Conservation (phyloP, 2,888 invertebrate genomes). For the Tineola bisselliella region DNA sequence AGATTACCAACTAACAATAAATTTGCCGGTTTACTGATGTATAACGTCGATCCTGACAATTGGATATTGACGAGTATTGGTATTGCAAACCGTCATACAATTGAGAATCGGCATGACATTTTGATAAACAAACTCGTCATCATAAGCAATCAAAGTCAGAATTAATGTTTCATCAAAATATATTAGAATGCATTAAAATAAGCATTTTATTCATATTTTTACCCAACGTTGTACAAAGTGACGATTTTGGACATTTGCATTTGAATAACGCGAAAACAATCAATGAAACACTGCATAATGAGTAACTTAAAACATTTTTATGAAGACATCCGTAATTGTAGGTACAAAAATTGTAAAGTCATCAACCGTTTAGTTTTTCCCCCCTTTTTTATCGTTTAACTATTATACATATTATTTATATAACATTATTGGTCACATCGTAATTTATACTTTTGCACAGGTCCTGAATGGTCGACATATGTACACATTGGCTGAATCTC, state of each 20-base stretch:
- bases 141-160: background rate
- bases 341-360: too few species aligned
- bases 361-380: too few species aligned
- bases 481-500: slow-evolving; percentile 46
- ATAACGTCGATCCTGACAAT: background rate
- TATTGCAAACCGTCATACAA: background rate
- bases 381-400: too few species aligned
- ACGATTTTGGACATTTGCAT: too few species aligned
- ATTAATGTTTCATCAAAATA: background rate
- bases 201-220: background rate
- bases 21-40: background rate
- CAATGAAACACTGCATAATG: too few species aligned
- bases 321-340: too few species aligned
- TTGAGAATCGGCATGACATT: background rate
- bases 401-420: too few species aligned
- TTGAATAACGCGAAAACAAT: too few species aligned
- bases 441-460: slow-evolving; percentile 27
- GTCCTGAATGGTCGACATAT: slow-evolving; percentile 43
- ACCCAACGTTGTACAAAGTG: background rate
- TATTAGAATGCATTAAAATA: background rate
- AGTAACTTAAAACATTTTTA: too few species aligned
- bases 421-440: too few species aligned
- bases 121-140: background rate
- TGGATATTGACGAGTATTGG: background rate
- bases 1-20: background rate